Evolutionary conservation across 2,888 invertebrate species (phyloP).

Genomic region (Lepidochrysops patricia): DNA sequence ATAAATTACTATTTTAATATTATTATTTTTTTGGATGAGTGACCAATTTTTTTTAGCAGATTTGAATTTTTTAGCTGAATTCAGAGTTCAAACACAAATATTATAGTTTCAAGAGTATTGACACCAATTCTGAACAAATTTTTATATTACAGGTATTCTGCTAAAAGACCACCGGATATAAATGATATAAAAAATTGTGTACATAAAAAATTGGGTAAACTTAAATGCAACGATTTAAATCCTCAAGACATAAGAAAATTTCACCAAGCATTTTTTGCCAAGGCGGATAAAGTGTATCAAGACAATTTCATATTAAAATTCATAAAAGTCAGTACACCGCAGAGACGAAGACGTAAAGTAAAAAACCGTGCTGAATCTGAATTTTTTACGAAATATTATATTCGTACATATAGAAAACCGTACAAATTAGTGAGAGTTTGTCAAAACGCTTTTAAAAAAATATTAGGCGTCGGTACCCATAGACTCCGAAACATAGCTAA

Average conservation of each 20-base stretch:
- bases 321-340: slow-evolving; percentile 19
- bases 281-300: slow-evolving; percentile 22
- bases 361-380: slow-evolving; percentile 15
- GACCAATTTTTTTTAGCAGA: too few species aligned
- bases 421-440: slow-evolving; percentile 24
- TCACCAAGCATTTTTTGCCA: slow-evolving; percentile 20
- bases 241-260: slow-evolving; percentile 22
- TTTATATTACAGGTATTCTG: slow-evolving; percentile 19
- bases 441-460: slow-evolving; percentile 23
- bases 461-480: slow-evolving; percentile 22
- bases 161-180: slow-evolving; percentile 18
- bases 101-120: too few species aligned
- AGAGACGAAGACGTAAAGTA: slow-evolving; percentile 19
- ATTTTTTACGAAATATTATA: slow-evolving; percentile 16
- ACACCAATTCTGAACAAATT: too few species aligned
- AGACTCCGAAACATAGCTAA: slow-evolving; percentile 24
- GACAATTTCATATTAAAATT: slow-evolving; percentile 27
- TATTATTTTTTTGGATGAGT: too few species aligned
- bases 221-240: slow-evolving; percentile 15
- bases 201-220: slow-evolving; percentile 15
- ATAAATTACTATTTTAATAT: too few species aligned
- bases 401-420: slow-evolving; percentile 21
- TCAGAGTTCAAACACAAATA: too few species aligned
- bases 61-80: too few species aligned
- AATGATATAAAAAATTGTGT: slow-evolving; percentile 15